These are phyloP conservation scores for Bubo blakistoni DNA, from an alignment of 2,113 vertebrate species.

Conservation along the genomic window DNA sequence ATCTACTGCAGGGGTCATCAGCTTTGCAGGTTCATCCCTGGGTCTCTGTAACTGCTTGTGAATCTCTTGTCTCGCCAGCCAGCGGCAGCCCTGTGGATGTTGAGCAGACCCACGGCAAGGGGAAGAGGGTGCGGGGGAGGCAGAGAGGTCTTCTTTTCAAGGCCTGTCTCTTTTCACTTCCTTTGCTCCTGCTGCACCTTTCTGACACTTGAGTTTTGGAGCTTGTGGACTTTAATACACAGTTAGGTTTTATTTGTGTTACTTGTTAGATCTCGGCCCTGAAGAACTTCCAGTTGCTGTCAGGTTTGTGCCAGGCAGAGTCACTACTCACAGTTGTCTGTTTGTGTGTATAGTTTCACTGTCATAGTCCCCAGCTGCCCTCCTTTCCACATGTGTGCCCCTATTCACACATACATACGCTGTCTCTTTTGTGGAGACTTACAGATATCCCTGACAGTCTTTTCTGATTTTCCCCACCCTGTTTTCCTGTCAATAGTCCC, in stretches of 20 bases:
- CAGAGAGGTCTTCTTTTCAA: neutral
- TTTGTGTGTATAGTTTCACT: neutral
- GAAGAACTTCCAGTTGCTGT: neutral
- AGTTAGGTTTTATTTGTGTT: neutral
- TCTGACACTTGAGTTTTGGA: neutral
- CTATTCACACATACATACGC: fast-evolving
- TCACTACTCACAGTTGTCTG: neutral
- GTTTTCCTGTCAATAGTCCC: neutral
- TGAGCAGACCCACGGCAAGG: neutral
- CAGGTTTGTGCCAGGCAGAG: neutral
- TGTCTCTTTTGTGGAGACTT: neutral
- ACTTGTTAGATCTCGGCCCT: neutral
- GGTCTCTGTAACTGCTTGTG: neutral
- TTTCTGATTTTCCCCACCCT: neutral
- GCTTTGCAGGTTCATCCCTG: neutral
- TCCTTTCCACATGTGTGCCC: neutral
- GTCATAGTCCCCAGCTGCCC: neutral
- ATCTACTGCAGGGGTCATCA: neutral
- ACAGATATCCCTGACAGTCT: neutral
- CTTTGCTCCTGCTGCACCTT: neutral
- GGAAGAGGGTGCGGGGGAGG: neutral
- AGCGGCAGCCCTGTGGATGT: fast-evolving
- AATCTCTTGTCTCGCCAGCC: neutral
- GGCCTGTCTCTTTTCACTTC: neutral
- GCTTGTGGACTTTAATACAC: neutral